Conservation (phyloP, 2,888 invertebrate genomes). For the Sicus ferrugineus region DNA sequence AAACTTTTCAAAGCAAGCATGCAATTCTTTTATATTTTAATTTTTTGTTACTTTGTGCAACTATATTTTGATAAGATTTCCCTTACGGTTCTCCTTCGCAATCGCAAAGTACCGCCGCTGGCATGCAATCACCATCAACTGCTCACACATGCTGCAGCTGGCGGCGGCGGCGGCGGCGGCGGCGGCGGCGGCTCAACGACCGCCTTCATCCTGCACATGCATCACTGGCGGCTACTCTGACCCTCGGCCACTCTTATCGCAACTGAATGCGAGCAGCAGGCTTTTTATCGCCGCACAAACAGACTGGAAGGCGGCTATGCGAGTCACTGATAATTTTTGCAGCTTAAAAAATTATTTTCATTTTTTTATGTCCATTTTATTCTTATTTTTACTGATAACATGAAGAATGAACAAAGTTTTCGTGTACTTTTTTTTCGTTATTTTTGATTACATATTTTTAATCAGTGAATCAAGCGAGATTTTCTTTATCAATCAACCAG, state of each 20-base stretch:
- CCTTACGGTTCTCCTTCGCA: neutral
- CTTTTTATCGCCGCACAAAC: slow-evolving; percentile 10
- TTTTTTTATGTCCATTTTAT: neutral
- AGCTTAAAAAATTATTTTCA: neutral
- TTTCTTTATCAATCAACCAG: neutral
- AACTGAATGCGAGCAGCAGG: neutral
- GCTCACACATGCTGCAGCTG: no score
- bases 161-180: neutral
- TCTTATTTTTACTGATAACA: no score
- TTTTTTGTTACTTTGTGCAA: neutral
- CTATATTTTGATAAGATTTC: neutral
- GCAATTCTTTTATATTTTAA: neutral
- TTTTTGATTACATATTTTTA: no score
- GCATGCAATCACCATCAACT: no score
- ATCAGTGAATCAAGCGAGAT: no score
- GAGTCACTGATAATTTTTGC: slow-evolving; percentile 3
- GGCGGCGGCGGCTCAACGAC: neutral
- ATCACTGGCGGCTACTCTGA: neutral
- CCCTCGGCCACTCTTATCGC: neutral
- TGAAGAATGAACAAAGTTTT: no score
- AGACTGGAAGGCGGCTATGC: slow-evolving; percentile 11
- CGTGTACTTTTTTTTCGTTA: neutral
- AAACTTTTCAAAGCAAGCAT: no score
- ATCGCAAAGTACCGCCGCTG: no score
- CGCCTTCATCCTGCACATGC: neutral